Conservation (phyloP, 2,797 vertebrate genomes). For the Aulostomus chinensis region DNA sequence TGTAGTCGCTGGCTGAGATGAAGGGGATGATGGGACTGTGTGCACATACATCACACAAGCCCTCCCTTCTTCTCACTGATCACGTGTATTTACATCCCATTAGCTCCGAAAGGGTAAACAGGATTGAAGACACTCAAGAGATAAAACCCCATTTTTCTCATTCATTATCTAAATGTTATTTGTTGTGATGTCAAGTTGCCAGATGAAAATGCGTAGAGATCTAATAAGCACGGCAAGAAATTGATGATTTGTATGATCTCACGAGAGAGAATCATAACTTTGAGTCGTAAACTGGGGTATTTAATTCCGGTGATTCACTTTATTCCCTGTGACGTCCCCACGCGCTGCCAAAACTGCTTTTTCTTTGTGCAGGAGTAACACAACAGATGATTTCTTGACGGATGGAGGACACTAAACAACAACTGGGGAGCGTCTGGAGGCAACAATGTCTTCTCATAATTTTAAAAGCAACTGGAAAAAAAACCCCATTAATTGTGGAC, state of each 20-base stretch:
- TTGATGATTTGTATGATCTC: slow-evolving; percentile 52
- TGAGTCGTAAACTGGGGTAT: slow-evolving; percentile 37
- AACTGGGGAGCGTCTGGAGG: too few species aligned
- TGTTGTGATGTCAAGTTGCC: slow-evolving; percentile 44
- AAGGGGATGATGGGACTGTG: slow-evolving; percentile 37
- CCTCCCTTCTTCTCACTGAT: slow-evolving; percentile 38
- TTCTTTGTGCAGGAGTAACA: too few species aligned
- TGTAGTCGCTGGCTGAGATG: slow-evolving; percentile 40
- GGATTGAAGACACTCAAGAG: slow-evolving; percentile 33
- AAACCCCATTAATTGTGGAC: too few species aligned
- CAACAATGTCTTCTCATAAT: too few species aligned
- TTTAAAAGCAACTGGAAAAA: too few species aligned
- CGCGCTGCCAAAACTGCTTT: too few species aligned
- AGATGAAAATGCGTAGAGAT: slow-evolving; percentile 51
- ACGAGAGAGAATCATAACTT: slow-evolving; percentile 44
- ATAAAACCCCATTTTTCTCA: slow-evolving; percentile 36
- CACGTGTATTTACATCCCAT: slow-evolving; percentile 53
- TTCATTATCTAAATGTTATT: slow-evolving; percentile 33
- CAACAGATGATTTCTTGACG: too few species aligned
- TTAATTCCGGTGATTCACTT: slow-evolving; percentile 56
- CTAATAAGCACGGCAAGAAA: slow-evolving; percentile 47
- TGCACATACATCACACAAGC: slow-evolving; percentile 38
- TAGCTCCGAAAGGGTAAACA: slow-evolving; percentile 46
- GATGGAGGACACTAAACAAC: too few species aligned
- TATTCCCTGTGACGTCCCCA: slow-evolving; percentile 47